Percentiles rank a stretch among this genome's conserved stretches.
Conservation (phyloP, 2,113 vertebrate genomes). For the Dromaius novaehollandiae region DNA sequence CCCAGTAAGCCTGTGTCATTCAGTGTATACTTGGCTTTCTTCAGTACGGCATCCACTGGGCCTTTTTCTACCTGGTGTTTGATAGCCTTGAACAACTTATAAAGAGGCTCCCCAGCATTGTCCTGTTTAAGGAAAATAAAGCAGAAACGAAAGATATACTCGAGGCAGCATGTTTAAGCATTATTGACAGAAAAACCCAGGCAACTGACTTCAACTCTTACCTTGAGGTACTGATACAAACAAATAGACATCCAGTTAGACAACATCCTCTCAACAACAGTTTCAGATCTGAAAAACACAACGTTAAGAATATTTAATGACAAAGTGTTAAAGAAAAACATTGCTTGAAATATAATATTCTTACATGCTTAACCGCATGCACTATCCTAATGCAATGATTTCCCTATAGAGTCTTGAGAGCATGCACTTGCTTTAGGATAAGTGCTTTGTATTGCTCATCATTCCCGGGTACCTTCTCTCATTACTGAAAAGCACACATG, state of each 20-base stretch:
- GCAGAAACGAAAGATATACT: not conserved
- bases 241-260: slow-evolving; percentile 99
- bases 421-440: slow-evolving; percentile 48
- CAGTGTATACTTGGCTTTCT: slow-evolving; percentile 97
- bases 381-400: slow-evolving; percentile 57
- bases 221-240: slow-evolving; percentile 96
- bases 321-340: not conserved
- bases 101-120: slow-evolving; percentile 91
- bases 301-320: not conserved
- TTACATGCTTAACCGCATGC: slow-evolving; percentile 22
- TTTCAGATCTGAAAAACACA: slow-evolving; percentile 87
- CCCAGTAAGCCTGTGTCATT: slow-evolving; percentile 96
- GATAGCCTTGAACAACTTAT: slow-evolving; percentile 96
- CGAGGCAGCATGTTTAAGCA: not conserved
- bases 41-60: slow-evolving; percentile 91
- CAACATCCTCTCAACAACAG: slow-evolving; percentile 98
- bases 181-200: not conserved
- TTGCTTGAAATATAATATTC: slow-evolving; percentile 22
- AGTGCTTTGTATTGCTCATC: slow-evolving; percentile 56
- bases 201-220: slow-evolving; percentile 66
- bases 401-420: slow-evolving; percentile 59
- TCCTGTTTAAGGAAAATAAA: slow-evolving; percentile 78
- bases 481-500: slow-evolving; percentile 5
- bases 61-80: slow-evolving; percentile 98
- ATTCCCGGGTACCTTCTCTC: not conserved